A percentile compares a stretch with the other conserved stretches of the same genome.
phyloP scores from a whole-genome alignment of 2,113 vertebrate species.

The Pongo abelii region DNA sequence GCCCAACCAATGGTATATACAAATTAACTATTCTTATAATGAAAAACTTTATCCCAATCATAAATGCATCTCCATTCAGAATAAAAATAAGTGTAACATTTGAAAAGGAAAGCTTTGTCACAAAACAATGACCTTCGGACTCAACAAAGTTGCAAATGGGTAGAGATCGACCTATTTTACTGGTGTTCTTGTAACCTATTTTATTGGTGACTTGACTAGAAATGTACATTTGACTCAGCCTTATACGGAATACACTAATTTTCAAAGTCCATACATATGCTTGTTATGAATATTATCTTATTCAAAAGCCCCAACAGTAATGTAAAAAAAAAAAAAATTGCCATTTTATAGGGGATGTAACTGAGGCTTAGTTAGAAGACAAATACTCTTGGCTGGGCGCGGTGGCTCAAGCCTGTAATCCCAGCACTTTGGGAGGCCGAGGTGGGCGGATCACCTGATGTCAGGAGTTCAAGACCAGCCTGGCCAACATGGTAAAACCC shows the following conservation, averaged over 20 bases:
- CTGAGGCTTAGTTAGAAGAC: not conserved
- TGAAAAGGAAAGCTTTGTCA: not conserved
- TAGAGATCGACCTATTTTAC: not conserved
- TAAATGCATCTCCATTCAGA: not conserved
- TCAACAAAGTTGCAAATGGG: not conserved
- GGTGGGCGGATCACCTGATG: no score
- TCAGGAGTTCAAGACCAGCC: no score
- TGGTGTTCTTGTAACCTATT: not conserved
- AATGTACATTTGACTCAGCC: not conserved
- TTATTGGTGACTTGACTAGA: not conserved
- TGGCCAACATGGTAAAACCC: no score
- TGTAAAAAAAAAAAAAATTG: not conserved
- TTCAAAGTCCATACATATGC: not conserved
- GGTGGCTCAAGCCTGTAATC: no score
- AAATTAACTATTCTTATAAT: not conserved
- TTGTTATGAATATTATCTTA: not conserved
- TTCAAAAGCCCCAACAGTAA: not conserved
- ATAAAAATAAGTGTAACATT: not conserved
- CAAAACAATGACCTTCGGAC: not conserved
- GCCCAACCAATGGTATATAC: not conserved
- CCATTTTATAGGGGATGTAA: not conserved
- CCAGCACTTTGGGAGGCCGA: no score
- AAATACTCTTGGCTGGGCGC: not conserved
- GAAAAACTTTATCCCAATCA: not conserved
- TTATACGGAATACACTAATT: not conserved